phyloP scores from a whole-genome alignment of 2,797 vertebrate genomes.

The Peromyscus eremicus region DNA sequence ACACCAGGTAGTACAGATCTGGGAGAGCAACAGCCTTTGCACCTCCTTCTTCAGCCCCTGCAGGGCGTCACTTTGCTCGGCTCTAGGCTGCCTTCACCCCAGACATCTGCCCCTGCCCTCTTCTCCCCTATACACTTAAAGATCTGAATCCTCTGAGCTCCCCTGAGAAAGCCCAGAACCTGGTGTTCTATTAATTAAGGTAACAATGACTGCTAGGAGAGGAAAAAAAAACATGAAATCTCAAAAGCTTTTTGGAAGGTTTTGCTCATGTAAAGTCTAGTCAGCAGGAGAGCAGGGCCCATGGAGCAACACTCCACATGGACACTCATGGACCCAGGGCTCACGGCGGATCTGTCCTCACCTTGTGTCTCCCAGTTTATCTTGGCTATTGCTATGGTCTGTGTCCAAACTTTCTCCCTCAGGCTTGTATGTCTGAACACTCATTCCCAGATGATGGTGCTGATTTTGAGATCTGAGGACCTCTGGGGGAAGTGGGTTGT shows the following conservation, averaged over 20 bases:
- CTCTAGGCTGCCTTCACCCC: background rate
- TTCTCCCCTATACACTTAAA: background rate
- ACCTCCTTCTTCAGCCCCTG: background rate
- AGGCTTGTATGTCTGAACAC: background rate
- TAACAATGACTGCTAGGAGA: background rate
- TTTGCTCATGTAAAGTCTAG: background rate
- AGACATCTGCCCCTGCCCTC: background rate
- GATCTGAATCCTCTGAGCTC: background rate
- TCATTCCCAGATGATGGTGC: background rate
- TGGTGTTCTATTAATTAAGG: background rate
- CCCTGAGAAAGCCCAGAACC: background rate
- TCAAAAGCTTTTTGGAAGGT: background rate
- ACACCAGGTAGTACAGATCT: background rate
- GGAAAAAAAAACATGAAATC: background rate
- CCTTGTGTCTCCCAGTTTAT: background rate
- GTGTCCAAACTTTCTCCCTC: background rate
- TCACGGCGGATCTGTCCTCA: background rate
- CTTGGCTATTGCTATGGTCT: background rate
- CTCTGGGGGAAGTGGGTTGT: too few species aligned
- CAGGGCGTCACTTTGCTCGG: background rate
- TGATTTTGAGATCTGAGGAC: background rate
- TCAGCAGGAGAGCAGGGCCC: fast-evolving
- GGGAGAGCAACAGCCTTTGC: background rate
- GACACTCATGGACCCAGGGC: background rate
- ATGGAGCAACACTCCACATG: background rate